Conservation (phyloP, 2,888 invertebrate genomes). For the Nephrotoma flavescens region DNA sequence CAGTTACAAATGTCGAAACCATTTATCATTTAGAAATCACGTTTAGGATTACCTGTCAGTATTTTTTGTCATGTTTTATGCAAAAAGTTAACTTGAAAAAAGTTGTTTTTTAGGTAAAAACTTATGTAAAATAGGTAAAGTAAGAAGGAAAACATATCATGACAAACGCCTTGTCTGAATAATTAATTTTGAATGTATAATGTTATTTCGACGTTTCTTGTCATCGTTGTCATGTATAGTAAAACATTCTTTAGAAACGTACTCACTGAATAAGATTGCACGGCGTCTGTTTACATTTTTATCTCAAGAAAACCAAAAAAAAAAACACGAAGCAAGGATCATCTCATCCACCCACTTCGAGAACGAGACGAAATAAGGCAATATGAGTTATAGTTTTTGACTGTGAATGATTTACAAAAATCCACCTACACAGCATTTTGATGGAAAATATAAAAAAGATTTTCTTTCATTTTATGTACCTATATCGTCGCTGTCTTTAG, state of each 20-base stretch:
- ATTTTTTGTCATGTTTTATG: neutral
- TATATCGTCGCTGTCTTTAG: no score
- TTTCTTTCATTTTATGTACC: no score
- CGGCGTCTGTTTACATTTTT: no score
- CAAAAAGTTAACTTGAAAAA: neutral
- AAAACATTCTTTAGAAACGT: neutral
- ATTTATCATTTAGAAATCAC: neutral
- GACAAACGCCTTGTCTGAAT: neutral
- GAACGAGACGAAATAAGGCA: neutral
- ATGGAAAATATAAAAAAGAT: neutral
- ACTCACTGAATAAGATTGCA: neutral
- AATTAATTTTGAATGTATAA: neutral
- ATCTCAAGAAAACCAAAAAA: no score
- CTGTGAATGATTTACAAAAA: neutral
- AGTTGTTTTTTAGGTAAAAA: neutral
- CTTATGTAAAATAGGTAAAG: neutral
- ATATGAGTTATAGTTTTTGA: neutral
- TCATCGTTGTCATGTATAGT: neutral
- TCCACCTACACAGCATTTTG: neutral
- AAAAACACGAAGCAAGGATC: neutral
- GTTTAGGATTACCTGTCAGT: neutral
- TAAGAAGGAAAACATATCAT: neutral
- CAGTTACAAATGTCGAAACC: neutral
- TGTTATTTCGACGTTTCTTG: neutral
- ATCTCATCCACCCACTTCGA: neutral